A percentile compares a stretch with the other conserved stretches of the same genome.
Conservation (phyloP, 2,888 invertebrate species). For the Allygus modestus region DNA sequence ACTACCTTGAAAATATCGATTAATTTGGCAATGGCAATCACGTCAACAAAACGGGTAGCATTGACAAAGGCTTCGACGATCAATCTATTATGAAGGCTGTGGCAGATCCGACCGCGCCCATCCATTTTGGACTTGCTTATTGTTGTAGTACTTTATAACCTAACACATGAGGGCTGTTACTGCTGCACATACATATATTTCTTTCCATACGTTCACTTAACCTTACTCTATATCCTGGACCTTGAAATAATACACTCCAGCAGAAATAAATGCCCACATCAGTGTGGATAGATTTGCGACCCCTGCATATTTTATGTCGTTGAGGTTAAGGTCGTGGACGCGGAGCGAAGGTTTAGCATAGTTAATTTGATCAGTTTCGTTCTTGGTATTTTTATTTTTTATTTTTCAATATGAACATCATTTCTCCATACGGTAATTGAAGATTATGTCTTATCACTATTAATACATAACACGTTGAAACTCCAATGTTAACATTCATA, state of each 20-base stretch:
- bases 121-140: conserved; percentile 9
- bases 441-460: no score
- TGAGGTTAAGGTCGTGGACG: conserved; percentile 9
- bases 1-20: conserved; percentile 71
- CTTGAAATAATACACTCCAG: conserved; percentile 39
- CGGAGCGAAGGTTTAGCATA: background rate
- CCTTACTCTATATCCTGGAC: conserved; percentile 35
- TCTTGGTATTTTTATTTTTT: no score
- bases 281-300: background rate
- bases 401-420: no score
- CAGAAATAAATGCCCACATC: conserved; percentile 29
- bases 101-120: conserved; percentile 32
- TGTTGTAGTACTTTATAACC: conserved; percentile 19
- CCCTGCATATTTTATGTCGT: background rate
- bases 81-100: conserved; percentile 17
- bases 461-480: no score
- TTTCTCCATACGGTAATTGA: no score
- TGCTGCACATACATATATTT: conserved; percentile 27
- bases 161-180: conserved; percentile 8
- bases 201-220: conserved; percentile 39
- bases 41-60: conserved; percentile 40
- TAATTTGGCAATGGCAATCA: conserved; percentile 30
- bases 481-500: no score
- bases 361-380: no score
- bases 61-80: conserved; percentile 18